Percentiles rank a stretch among this genome's conserved stretches.
phyloP scores from a whole-genome alignment of 2,888 invertebrate genomes.

The Epinotia brunnichana region DNA sequence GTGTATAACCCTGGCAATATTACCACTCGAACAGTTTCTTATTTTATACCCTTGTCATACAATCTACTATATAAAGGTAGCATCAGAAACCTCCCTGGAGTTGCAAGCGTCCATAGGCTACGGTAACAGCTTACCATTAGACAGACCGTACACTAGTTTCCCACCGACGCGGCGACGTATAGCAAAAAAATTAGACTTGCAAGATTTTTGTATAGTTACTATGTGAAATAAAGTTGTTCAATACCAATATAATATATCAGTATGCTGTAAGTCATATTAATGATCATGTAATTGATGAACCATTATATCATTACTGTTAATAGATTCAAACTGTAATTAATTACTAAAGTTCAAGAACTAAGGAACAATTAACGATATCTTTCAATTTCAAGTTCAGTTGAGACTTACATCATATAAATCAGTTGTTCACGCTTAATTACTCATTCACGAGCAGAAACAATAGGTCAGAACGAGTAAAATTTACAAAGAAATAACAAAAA shows the following conservation, averaged over 20 bases:
- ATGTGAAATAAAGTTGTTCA: background rate
- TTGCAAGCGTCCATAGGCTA: too few species aligned
- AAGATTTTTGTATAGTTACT: background rate
- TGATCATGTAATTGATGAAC: conserved; percentile 5
- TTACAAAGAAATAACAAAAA: too few species aligned
- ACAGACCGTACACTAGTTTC: too few species aligned
- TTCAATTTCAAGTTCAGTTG: conserved; percentile 32
- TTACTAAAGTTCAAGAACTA: conserved; percentile 36
- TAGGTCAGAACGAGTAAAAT: background rate
- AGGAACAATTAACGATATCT: conserved; percentile 23
- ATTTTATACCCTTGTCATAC: too few species aligned
- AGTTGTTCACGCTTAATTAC: conserved; percentile 6
- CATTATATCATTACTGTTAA: conserved; percentile 10
- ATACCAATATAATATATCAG: background rate
- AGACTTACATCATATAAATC: conserved; percentile 3
- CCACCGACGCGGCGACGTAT: too few species aligned
- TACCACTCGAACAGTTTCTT: too few species aligned
- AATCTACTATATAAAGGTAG: too few species aligned
- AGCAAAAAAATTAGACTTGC: background rate
- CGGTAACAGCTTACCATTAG: too few species aligned
- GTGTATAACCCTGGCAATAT: too few species aligned
- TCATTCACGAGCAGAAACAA: background rate
- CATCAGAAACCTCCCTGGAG: too few species aligned
- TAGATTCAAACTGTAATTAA: conserved; percentile 16
- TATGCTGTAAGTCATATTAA: background rate